Evolutionary conservation across 2,888 invertebrate genomes (phyloP).

Genomic region (Machimus atricapillus): DNA sequence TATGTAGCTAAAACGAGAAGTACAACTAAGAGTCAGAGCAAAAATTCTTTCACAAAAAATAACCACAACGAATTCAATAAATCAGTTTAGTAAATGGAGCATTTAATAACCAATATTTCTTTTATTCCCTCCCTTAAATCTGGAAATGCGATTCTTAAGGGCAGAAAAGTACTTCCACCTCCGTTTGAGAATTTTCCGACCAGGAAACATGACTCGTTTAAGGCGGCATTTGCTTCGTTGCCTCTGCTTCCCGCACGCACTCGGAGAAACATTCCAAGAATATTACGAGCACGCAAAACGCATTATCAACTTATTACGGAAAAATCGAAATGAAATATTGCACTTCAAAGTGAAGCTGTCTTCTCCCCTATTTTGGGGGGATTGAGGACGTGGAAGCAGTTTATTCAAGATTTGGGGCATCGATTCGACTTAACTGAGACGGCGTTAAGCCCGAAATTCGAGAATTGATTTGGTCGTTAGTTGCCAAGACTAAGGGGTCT

Average conservation of each 20-base stretch:
- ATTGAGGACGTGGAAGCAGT: not conserved
- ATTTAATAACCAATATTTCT: not conserved
- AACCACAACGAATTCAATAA: not conserved
- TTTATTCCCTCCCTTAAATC: not conserved
- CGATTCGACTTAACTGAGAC: not conserved
- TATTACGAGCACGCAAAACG: slow-evolving; percentile 12
- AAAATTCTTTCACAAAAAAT: not conserved
- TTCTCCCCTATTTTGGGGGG: not conserved
- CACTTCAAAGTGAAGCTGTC: not conserved
- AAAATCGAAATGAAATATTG: not conserved
- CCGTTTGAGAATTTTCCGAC: not conserved
- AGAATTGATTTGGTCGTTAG: not conserved
- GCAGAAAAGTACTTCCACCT: not conserved
- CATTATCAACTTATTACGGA: not conserved
- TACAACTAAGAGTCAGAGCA: not conserved
- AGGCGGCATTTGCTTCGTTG: not conserved
- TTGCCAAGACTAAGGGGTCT: not conserved
- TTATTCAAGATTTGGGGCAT: not conserved
- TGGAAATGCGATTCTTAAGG: not conserved
- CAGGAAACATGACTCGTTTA: not conserved
- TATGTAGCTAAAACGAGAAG: not conserved
- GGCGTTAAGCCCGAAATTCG: not conserved
- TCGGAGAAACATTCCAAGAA: slow-evolving; percentile 4
- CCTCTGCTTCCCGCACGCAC: not conserved
- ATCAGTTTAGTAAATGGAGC: not conserved